Percentiles rank a stretch among this genome's conserved stretches.
phyloP scores from a whole-genome alignment of 2,113 vertebrate species.

The Delphinus delphis region DNA sequence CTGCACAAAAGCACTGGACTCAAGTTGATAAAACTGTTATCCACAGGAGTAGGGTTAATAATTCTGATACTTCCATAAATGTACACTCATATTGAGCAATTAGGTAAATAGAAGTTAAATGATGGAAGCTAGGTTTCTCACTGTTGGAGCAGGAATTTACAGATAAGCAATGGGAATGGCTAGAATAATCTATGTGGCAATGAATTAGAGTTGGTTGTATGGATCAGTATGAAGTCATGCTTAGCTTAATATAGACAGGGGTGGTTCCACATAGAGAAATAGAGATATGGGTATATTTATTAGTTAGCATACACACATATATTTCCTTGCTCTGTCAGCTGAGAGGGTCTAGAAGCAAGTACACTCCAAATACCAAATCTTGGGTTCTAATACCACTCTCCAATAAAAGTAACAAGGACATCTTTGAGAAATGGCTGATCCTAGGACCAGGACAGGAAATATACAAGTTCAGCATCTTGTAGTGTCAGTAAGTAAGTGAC shows the following conservation, averaged over 20 bases:
- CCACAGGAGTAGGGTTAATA: not conserved
- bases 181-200: not conserved
- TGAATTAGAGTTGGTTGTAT: not conserved
- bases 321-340: not conserved
- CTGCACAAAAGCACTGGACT: not conserved
- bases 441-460: not conserved
- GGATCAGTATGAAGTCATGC: not conserved
- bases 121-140: not conserved
- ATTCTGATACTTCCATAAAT: not conserved
- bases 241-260: not conserved
- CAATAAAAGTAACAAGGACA: not conserved
- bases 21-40: not conserved
- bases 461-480: not conserved
- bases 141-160: not conserved
- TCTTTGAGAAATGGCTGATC: not conserved
- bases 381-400: not conserved
- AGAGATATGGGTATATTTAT: not conserved
- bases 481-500: not conserved
- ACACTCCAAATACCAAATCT: not conserved
- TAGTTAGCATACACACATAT: not conserved
- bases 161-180: not conserved
- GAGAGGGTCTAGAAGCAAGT: not conserved
- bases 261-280: not conserved
- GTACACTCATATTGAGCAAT: not conserved
- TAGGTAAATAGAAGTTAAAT: not conserved